phyloP scores from a whole-genome alignment of 2,797 vertebrate species.

The Orientallactaga sibirica region DNA sequence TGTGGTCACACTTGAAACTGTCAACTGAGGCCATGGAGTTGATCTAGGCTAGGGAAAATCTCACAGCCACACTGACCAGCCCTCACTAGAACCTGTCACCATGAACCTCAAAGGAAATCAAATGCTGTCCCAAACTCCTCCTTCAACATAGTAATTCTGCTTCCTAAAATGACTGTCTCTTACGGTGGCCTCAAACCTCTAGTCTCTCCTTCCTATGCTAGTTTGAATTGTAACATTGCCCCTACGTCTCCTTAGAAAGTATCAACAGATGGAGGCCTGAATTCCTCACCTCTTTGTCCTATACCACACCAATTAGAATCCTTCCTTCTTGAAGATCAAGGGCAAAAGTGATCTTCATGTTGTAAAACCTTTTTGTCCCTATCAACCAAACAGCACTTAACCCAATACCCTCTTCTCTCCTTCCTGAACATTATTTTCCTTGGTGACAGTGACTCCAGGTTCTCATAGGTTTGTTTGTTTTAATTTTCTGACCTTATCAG shows the following conservation, averaged over 20 bases:
- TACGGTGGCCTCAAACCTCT: neutral
- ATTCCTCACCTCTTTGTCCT: neutral
- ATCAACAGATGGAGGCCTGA: neutral
- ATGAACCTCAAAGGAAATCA: neutral
- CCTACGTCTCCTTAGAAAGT: neutral
- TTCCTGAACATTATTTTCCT: neutral
- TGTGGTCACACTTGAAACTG: neutral
- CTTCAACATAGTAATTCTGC: neutral
- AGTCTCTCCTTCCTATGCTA: neutral
- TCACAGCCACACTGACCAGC: neutral
- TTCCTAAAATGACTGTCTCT: neutral
- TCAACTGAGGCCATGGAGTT: neutral
- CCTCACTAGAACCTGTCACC: neutral
- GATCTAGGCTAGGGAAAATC: neutral
- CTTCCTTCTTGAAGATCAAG: neutral
- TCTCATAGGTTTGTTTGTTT: neutral
- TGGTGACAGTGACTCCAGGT: neutral
- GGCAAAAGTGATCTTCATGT: neutral
- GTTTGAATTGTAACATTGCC: neutral
- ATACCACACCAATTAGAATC: neutral
- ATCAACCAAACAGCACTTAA: constrained; percentile 1
- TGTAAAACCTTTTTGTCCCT: neutral
- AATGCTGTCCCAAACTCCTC: neutral
- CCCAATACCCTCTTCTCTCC: neutral
- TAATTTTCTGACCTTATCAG: neutral